Evolutionary conservation across 2,113 vertebrate species (phyloP).

Genomic region (Recurvirostra avosetta): DNA sequence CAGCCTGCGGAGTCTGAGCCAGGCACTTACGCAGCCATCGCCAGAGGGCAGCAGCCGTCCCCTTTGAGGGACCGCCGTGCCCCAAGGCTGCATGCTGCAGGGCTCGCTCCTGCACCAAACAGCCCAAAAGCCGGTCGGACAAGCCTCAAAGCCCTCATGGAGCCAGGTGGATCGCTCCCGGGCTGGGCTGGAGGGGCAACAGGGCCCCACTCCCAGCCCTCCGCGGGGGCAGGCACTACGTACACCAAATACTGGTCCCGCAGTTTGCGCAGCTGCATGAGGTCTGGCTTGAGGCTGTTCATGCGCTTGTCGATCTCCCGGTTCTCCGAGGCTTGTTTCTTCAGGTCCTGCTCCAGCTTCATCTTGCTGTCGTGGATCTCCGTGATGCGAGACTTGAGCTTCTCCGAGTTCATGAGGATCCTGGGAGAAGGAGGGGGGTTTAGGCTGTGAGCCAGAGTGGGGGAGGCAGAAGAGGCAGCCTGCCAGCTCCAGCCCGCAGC

Average conservation of each 20-base stretch:
- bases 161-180: not conserved
- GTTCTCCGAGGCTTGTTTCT: conserved; percentile 79
- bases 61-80: not conserved
- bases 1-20: fast-evolving
- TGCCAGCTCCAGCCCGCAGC: conserved; percentile 13
- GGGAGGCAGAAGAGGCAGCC: not conserved
- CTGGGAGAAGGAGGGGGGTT: conserved; percentile 14
- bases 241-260: conserved; percentile 84
- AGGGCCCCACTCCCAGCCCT: not conserved
- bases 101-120: not conserved
- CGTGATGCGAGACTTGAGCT: conserved; percentile 79
- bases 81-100: not conserved
- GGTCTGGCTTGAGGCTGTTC: conserved; percentile 85
- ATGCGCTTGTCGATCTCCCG: conserved; percentile 85
- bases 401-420: conserved; percentile 81
- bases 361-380: conserved; percentile 84
- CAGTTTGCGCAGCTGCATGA: conserved; percentile 83
- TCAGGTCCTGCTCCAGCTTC: conserved; percentile 83
- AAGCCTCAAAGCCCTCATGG: not conserved
- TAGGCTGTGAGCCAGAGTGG: not conserved
- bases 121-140: not conserved
- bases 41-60: conserved; percentile 25
- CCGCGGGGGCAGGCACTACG: not conserved
- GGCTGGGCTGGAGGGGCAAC: not conserved
- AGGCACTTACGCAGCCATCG: not conserved